A percentile compares a stretch with the other conserved stretches of the same genome.
Conservation (phyloP, 1,140 invertebrate genomes). For the Anastatus disparis region DNA sequence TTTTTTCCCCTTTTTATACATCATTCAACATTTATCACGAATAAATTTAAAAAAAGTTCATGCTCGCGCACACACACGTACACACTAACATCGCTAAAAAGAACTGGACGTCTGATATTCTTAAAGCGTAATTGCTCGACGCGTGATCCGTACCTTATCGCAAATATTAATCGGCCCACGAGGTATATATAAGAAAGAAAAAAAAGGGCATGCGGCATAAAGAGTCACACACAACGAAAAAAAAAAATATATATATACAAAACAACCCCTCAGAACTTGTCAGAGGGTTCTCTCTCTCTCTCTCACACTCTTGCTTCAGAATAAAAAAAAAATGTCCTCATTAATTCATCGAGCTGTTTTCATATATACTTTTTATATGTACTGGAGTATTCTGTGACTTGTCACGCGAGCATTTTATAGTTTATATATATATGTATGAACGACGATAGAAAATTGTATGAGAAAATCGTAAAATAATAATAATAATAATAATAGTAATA, state of each 20-base stretch:
- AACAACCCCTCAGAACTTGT: no score
- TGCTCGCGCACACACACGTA: background rate
- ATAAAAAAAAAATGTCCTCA: conserved; percentile 50
- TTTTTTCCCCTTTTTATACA: no score
- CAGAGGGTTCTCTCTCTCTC: no score
- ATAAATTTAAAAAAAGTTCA: conserved; percentile 36
- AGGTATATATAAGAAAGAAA: no score
- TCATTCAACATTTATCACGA: conserved; percentile 20
- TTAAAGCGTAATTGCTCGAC: conserved; percentile 39
- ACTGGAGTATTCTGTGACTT: conserved; percentile 42
- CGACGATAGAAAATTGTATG: conserved; percentile 13
- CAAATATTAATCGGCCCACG: conserved; percentile 28
- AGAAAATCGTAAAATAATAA: conserved; percentile 21
- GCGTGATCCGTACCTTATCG: conserved; percentile 24
- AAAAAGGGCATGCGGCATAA: background rate
- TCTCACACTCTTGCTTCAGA: background rate
- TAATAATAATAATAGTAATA: no score
- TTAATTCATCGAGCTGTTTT: conserved; percentile 53
- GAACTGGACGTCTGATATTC: conserved; percentile 31
- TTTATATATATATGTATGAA: background rate
- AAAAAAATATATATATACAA: background rate
- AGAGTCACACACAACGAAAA: conserved; percentile 5
- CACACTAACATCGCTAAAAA: conserved; percentile 1
- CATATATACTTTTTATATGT: no score
- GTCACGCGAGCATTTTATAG: conserved; percentile 49